phyloP scores from a whole-genome alignment of 2,797 vertebrate genomes.

The Lateolabrax maculatus region DNA sequence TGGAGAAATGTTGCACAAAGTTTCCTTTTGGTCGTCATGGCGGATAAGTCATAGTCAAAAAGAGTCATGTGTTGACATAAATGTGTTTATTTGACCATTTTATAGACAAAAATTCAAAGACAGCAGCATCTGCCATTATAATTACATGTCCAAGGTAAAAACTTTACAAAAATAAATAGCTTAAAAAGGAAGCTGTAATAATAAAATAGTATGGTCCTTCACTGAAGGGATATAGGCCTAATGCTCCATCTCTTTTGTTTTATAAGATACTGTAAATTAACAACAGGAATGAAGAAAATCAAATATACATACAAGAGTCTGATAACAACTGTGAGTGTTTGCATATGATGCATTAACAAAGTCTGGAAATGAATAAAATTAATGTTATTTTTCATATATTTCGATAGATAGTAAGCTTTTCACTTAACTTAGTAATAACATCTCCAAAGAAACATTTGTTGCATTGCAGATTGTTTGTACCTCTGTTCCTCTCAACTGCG shows the following conservation, averaged over 20 bases:
- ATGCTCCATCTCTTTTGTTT: slow-evolving; percentile 78
- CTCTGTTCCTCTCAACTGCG: slow-evolving; percentile 15
- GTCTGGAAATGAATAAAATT: slow-evolving; percentile 63
- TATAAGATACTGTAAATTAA: slow-evolving; percentile 83
- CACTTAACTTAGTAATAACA: slow-evolving; percentile 48
- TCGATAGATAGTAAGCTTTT: slow-evolving; percentile 58
- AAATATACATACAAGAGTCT: slow-evolving; percentile 76
- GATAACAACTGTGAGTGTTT: slow-evolving; percentile 66
- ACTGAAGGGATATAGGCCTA: slow-evolving; percentile 90
- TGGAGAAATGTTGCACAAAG: not conserved
- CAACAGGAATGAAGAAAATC: slow-evolving; percentile 83
- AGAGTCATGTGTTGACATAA: slow-evolving; percentile 54
- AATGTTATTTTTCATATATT: slow-evolving; percentile 57
- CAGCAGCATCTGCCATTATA: slow-evolving; percentile 84
- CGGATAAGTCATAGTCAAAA: not conserved
- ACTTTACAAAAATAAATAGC: slow-evolving; percentile 92
- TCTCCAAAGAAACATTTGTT: slow-evolving; percentile 43
- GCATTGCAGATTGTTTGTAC: slow-evolving; percentile 47
- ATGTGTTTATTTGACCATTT: slow-evolving; percentile 82
- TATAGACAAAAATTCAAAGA: slow-evolving; percentile 77
- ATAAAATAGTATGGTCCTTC: slow-evolving; percentile 89
- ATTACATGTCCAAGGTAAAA: slow-evolving; percentile 81
- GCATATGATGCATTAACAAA: slow-evolving; percentile 64
- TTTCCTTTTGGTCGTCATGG: not conserved
- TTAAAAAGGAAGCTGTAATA: slow-evolving; percentile 89